Evolutionary conservation across 2,113 vertebrate species (phyloP).

Genomic region (Atractosteus spatula): DNA sequence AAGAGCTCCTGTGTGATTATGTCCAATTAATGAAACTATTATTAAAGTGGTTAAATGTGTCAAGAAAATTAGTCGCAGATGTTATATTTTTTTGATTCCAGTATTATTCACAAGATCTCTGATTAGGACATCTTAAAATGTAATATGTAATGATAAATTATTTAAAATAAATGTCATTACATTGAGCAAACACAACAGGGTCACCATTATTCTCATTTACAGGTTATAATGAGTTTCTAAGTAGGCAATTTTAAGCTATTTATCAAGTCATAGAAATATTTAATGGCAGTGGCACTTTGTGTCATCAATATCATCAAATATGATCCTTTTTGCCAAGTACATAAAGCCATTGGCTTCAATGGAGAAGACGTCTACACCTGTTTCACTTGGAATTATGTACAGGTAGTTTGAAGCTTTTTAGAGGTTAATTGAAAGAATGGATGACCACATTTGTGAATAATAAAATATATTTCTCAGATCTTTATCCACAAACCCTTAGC

Average conservation of each 20-base stretch:
- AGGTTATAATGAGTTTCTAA: slow-evolving; percentile 47
- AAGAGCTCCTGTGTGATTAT: slow-evolving; percentile 34
- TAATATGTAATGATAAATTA: slow-evolving; percentile 33
- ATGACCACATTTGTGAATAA: too few species aligned
- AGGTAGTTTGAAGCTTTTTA: background rate
- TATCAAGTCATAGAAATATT: slow-evolving; percentile 37
- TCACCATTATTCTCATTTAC: slow-evolving; percentile 41
- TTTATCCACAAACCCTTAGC: too few species aligned
- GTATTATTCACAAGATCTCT: slow-evolving; percentile 45
- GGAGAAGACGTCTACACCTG: slow-evolving; percentile 1
- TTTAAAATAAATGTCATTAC: slow-evolving; percentile 47
- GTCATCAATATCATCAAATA: slow-evolving; percentile 18
- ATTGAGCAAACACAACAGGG: slow-evolving; percentile 41
- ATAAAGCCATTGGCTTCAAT: slow-evolving; percentile 10
- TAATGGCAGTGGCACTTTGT: slow-evolving; percentile 25
- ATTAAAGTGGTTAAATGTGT: slow-evolving; percentile 39
- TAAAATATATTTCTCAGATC: too few species aligned
- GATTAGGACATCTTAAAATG: slow-evolving; percentile 41
- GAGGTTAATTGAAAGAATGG: too few species aligned
- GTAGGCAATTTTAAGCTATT: slow-evolving; percentile 41
- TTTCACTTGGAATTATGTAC: slow-evolving; percentile 19
- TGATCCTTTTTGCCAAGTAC: background rate
- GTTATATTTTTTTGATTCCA: slow-evolving; percentile 37
- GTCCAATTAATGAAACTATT: slow-evolving; percentile 54
- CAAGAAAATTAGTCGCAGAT: slow-evolving; percentile 49